Evolutionary conservation across 2,888 invertebrate species (phyloP).

Genomic region (Dynastes hyllus): DNA sequence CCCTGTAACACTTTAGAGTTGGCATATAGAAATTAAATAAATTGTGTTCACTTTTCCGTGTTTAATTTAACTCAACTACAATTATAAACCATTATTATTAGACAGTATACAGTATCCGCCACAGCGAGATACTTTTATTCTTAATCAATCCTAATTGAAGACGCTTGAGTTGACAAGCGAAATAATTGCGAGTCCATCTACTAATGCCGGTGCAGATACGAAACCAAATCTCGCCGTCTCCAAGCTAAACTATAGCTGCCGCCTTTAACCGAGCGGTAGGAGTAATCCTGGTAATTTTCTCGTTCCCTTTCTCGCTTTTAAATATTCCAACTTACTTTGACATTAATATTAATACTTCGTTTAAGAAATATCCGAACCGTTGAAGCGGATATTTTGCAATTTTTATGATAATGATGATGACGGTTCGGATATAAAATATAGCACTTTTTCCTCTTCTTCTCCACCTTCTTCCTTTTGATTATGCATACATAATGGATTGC

Average conservation of each 20-base stretch:
- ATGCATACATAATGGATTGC: conserved; percentile 21
- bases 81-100: conserved; percentile 23
- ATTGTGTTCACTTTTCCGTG: not conserved
- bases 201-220: conserved; percentile 25
- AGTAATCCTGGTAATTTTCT: conserved; percentile 38
- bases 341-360: conserved; percentile 30
- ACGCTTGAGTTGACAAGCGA: conserved; percentile 30
- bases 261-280: conserved; percentile 13
- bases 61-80: conserved; percentile 20
- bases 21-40: no score
- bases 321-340: conserved; percentile 40
- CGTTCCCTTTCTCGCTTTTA: conserved; percentile 35
- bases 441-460: not conserved
- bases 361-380: conserved; percentile 36
- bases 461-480: conserved; percentile 15
- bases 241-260: not conserved
- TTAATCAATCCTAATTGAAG: conserved; percentile 42
- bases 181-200: conserved; percentile 41
- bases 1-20: no score
- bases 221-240: conserved; percentile 16
- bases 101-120: conserved; percentile 19
- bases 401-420: conserved; percentile 38
- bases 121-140: conserved; percentile 2
- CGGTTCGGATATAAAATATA: conserved; percentile 28
- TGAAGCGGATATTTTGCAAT: conserved; percentile 40